Evolutionary conservation across 2,797 vertebrate genomes (phyloP), one percentile per base, ranked within the genome.

Genomic region (Garrulus glandarius): DNA sequence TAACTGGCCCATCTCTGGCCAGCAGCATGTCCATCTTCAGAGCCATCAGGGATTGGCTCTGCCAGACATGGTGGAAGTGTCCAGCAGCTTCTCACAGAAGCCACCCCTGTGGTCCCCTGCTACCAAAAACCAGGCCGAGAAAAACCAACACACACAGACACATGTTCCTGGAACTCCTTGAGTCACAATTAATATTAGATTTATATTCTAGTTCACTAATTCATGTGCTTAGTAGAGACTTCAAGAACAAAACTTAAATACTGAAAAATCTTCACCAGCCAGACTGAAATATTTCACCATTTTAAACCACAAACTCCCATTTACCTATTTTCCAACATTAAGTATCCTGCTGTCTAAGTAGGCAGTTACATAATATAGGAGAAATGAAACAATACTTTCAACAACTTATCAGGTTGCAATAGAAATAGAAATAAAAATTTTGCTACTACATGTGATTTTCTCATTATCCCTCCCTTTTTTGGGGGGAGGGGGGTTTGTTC

Each of bases 131-230:
- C 56, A 44, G 56, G 27, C 7, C 0, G 1, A 22, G 56, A 27
- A 26, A 21, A 71, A 53, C 27, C n/a, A 44, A 15, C 29, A 67
- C 22, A 26, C 11, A 39, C 9, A n/a, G 19, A 15, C 9, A 81
- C 23, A n/a, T 0, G 0, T 26, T 72, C 41, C 55, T 67, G 60
- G 32, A 85, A 57, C 39, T n/a, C 37, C 32, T 23, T 29, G 36
- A 70, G 64, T 60, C 53, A 67, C 60, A 63, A 43, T 27, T 20
- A 44, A 50, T 36, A 39, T 6, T 47, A 50, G 19, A 56, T 88
- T 92, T 75, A 52, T 36, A 49, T 74, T 68, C 52, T 30, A 63
- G 44, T 22, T 91, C 46, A 74, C 41, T 24, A 63, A 65, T 70
- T 92, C 44, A 79, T 9, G 43, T 10, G 18, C 3, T 1, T 39